Evolutionary conservation across 2,888 invertebrate genomes (phyloP), one percentile per base, ranked within the genome.

Genomic region (Athripsodes cinereus): DNA sequence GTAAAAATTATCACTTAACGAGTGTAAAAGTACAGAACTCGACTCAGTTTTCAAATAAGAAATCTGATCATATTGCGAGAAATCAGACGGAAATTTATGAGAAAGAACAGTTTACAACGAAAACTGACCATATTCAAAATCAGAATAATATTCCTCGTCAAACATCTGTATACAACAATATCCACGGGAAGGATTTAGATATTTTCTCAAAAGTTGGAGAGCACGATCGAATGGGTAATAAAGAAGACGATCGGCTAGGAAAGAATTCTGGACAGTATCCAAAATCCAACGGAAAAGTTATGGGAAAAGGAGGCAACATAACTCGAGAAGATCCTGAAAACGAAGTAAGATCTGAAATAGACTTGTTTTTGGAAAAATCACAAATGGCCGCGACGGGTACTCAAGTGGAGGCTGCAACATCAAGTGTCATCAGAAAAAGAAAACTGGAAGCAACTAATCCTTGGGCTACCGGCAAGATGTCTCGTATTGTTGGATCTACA

Each of bases 301-400:
- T n/a, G 22, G 50, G 34, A 34, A 58, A 56, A 18, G 50, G 55
- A 2, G 53, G 50, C 1, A 52, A 26, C 26, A 22, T 52, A 19
- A 22, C 47, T 10, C 31, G 47, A 10, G 55, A 60, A 16, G 48
- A 21, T n/a, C 22, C 22, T 18, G 59, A 58, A 21, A 35, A 31
- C 3, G 53, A 22, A 18, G 52, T 19, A 6, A 55, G 57, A 16
- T 53, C 51, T 10, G 60, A 61, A 5, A 61, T 62, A 44, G 60
- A 62, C 48, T 53, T 62, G 57, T 62, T 57, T 51, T 47, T 62
- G 26, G 63, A 61, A 22, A 63, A 58, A 47, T 53, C 61, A 10
- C 59, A 59, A 19, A 49, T 60, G 53, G 53, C 55, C 0, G 54
- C 55, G 5, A 52, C 52, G 16, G 52, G 47, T 5, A 54, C 22